Percentiles rank a stretch among this genome's conserved stretches.
Evolutionary conservation across 1,140 invertebrate genomes (phyloP).

Genomic region (Megalonaias nervosa): DNA sequence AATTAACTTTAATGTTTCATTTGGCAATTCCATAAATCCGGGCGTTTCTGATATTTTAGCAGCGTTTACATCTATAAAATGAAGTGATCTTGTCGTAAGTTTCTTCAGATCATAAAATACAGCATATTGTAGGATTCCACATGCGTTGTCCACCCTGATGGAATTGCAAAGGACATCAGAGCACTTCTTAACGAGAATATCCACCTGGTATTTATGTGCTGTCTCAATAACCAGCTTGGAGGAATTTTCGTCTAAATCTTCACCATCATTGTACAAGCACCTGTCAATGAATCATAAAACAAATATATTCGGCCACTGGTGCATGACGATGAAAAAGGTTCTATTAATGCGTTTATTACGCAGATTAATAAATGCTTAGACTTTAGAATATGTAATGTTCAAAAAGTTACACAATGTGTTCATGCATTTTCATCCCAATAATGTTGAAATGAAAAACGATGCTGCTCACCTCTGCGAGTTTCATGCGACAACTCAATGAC

Average conservation of each 20-base stretch:
- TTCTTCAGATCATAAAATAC: neutral
- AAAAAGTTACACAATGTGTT: too few relatives aligned
- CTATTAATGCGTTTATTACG: too few relatives aligned
- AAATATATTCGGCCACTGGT: too few relatives aligned
- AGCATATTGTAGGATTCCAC: neutral
- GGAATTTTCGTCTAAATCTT: neutral
- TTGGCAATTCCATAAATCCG: neutral
- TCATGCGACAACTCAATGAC: too few relatives aligned
- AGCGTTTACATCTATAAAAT: conserved; percentile 1
- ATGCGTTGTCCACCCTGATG: conserved; percentile 1
- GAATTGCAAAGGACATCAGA: neutral
- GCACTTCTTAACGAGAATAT: neutral
- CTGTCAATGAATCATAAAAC: neutral
- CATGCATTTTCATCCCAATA: too few relatives aligned
- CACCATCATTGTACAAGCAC: conserved; percentile 3
- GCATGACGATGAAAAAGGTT: too few relatives aligned
- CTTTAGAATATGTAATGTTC: too few relatives aligned
- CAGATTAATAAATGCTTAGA: too few relatives aligned
- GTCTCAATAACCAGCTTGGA: neutral
- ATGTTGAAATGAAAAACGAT: too few relatives aligned
- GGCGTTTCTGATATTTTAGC: neutral
- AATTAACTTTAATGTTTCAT: neutral
- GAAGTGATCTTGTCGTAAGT: neutral
- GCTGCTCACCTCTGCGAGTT: too few relatives aligned
- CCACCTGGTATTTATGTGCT: conserved; percentile 5